phyloP scores from a whole-genome alignment of 2,888 invertebrate genomes.

The Erebia aethiops region DNA sequence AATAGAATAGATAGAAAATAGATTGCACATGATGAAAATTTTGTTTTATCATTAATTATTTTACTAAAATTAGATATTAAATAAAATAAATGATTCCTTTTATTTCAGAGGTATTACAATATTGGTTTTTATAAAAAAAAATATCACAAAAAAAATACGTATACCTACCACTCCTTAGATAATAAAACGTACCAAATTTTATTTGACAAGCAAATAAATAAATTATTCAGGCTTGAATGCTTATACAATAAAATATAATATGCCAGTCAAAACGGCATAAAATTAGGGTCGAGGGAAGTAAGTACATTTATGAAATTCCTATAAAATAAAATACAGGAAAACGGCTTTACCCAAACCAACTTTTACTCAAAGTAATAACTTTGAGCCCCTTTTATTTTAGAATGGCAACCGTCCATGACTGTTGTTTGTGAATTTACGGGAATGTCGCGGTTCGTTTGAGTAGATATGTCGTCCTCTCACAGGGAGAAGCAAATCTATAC shows the following conservation, averaged over 20 bases:
- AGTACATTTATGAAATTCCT: constrained; percentile 3
- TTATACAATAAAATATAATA: background rate
- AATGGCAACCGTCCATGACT: constrained; percentile 16
- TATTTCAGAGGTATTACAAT: too few species aligned
- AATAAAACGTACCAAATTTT: too few species aligned
- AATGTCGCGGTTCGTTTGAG: constrained; percentile 11
- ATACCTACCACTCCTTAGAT: too few species aligned
- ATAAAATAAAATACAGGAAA: constrained; percentile 8
- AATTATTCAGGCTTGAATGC: background rate
- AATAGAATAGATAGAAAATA: too few species aligned
- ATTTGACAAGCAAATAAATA: too few species aligned
- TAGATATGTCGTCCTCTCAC: background rate
- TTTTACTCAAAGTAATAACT: constrained; percentile 11
- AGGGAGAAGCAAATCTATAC: background rate
- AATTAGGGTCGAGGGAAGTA: background rate
- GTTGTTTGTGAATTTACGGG: constrained; percentile 15
- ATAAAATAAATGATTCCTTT: too few species aligned
- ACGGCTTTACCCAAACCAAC: background rate
- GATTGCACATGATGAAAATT: too few species aligned
- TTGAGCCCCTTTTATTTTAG: constrained; percentile 8
- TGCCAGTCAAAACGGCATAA: background rate
- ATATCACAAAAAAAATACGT: too few species aligned
- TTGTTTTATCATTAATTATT: too few species aligned
- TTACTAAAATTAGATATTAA: too few species aligned
- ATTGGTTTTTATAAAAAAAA: too few species aligned